These are phyloP conservation scores for Mobula hypostoma DNA, from an alignment of 2,113 vertebrate species.

Conservation along the genomic window DNA sequence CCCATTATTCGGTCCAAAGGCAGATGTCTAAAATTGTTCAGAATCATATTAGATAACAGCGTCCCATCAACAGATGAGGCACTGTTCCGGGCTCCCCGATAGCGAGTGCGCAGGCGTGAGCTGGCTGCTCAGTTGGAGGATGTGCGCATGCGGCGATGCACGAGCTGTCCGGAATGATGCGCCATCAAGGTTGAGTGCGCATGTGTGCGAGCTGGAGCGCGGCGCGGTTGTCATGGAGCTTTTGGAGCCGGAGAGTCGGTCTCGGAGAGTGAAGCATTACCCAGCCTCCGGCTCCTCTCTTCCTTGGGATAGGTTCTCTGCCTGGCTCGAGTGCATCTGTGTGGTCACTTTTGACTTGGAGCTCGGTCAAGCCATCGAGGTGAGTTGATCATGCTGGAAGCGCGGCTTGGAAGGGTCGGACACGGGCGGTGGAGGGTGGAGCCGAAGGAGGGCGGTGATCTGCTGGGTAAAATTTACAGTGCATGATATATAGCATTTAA, in stretches of 20 bases:
- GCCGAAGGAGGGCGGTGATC: not conserved
- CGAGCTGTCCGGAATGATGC: not conserved
- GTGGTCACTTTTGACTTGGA: conserved; percentile 90
- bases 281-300: not conserved
- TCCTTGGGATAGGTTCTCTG: conserved; percentile 75
- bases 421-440: not conserved
- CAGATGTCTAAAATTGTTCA: too few species aligned
- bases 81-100: not conserved
- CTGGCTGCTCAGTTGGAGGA: not conserved
- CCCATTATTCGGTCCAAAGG: too few species aligned
- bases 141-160: not conserved
- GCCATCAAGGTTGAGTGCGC: not conserved
- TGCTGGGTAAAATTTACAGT: not conserved
- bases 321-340: conserved; percentile 83
- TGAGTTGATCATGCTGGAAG: conserved; percentile 43
- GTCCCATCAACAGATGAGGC: not conserved
- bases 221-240: conserved; percentile 24
- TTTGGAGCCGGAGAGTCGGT: not conserved
- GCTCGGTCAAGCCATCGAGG: conserved; percentile 88
- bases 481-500: not conserved
- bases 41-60: not conserved
- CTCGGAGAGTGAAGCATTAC: not conserved
- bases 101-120: not conserved
- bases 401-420: not conserved
- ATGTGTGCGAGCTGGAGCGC: not conserved